A percentile compares a stretch with the other conserved stretches of the same genome.
phyloP scores from a whole-genome alignment of 2,888 invertebrate genomes.

The Xestobium rufovillosum region DNA sequence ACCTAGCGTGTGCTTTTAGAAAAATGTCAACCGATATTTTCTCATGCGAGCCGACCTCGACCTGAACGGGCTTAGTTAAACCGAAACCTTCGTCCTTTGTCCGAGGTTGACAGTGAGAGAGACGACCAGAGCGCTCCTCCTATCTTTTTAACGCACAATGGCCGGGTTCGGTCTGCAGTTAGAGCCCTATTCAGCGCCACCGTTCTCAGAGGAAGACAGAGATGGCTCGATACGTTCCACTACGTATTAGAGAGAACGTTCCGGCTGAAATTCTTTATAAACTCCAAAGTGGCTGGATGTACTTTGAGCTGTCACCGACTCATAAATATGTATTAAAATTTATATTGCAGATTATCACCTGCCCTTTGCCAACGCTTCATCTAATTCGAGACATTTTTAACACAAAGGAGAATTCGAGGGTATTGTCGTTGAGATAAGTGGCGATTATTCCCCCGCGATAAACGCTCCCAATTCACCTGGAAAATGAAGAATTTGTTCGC shows the following conservation, averaged over 20 bases:
- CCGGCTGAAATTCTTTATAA: conserved; percentile 27
- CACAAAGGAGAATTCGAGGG: conserved; percentile 26
- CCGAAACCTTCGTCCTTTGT: conserved; percentile 22
- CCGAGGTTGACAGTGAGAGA: conserved; percentile 8
- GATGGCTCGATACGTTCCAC: no score
- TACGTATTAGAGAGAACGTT: conserved; percentile 20
- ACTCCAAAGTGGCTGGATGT: conserved; percentile 28
- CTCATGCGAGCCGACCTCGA: conserved; percentile 13
- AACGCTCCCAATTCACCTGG: conserved; percentile 30
- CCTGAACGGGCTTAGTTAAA: conserved; percentile 24
- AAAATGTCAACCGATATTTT: conserved; percentile 30
- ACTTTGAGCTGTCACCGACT: conserved; percentile 33
- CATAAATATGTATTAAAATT: conserved; percentile 43
- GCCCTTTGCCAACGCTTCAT: conserved; percentile 29
- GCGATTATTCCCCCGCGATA: conserved; percentile 27
- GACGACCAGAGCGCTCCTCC: conserved; percentile 16
- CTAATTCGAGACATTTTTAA: conserved; percentile 34
- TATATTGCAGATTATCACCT: conserved; percentile 39
- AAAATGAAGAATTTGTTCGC: no score
- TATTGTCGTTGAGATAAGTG: conserved; percentile 29
- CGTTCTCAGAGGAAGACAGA: no score
- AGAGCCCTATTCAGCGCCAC: conserved; percentile 11
- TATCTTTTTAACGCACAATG: conserved; percentile 19
- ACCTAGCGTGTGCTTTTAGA: conserved; percentile 2
- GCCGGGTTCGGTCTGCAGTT: conserved; percentile 9